These are phyloP conservation scores for Pantherophis guttatus DNA, from an alignment of 2,113 vertebrate genomes.

Conservation along the genomic window DNA sequence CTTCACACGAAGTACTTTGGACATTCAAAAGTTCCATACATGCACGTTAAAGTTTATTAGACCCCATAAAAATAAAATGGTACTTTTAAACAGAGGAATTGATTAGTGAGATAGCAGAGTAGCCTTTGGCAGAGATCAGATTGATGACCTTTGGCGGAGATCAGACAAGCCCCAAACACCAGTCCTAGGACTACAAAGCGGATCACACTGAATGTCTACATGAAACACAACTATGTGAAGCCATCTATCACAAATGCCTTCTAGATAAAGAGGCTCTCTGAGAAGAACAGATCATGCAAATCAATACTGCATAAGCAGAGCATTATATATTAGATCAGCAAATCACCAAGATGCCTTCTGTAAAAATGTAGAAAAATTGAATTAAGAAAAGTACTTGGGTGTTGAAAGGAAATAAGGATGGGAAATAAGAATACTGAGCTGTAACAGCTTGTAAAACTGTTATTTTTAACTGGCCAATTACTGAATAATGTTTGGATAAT, in stretches of 20 bases:
- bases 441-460: neutral
- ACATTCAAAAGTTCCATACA: neutral
- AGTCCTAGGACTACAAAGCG: neutral
- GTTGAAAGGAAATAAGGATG: neutral
- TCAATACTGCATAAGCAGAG: neutral
- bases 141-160: neutral
- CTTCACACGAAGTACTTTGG: neutral
- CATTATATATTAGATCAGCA: neutral
- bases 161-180: neutral
- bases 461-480: slow-evolving; percentile 1
- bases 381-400: neutral
- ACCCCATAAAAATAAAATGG: neutral
- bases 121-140: neutral
- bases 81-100: neutral
- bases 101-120: neutral
- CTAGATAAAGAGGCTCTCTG: neutral
- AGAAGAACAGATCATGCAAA: neutral
- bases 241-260: neutral
- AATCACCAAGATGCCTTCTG: neutral
- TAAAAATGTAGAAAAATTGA: neutral
- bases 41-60: neutral
- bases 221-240: neutral
- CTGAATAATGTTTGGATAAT: neutral
- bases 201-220: neutral
- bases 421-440: neutral